phyloP scores from a whole-genome alignment of 2,888 invertebrate species.

The Scaptomyza flava region DNA sequence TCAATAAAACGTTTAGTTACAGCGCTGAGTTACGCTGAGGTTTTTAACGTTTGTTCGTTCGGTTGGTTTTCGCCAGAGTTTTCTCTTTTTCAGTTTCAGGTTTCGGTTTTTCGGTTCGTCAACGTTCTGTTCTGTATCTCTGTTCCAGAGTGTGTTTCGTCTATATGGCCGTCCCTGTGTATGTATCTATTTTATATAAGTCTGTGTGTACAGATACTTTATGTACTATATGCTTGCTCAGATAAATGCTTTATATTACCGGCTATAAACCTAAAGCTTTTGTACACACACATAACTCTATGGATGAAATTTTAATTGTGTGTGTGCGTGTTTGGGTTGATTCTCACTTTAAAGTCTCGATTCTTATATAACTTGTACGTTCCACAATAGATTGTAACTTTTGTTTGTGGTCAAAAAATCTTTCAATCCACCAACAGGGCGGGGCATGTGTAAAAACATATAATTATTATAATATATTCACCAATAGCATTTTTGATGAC shows the following conservation, averaged over 20 bases:
- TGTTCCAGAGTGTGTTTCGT: slow-evolving; percentile 55
- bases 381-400: slow-evolving; percentile 32
- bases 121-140: slow-evolving; percentile 51
- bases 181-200: slow-evolving; percentile 56
- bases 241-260: slow-evolving; percentile 65
- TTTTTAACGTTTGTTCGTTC: slow-evolving; percentile 61
- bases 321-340: slow-evolving; percentile 16
- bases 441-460: slow-evolving; percentile 22
- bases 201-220: slow-evolving; percentile 18
- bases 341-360: slow-evolving; percentile 41
- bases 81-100: slow-evolving; percentile 49
- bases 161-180: slow-evolving; percentile 35
- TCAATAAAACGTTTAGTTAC: slow-evolving; percentile 70
- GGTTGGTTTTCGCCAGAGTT: slow-evolving; percentile 57
- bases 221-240: slow-evolving; percentile 37
- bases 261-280: slow-evolving; percentile 42
- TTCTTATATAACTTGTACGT: slow-evolving; percentile 53
- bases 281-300: slow-evolving; percentile 23
- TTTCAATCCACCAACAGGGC: slow-evolving; percentile 14
- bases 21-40: slow-evolving; percentile 69
- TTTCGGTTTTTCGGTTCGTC: slow-evolving; percentile 44
- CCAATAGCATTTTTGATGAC: slow-evolving; percentile 6
- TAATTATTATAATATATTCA: slow-evolving; percentile 5
- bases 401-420: slow-evolving; percentile 9
- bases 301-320: slow-evolving; percentile 21